Base-by-base conservation (phyloP, 2,797 vertebrate genomes). In the Sebastes hopkinsi region DNA sequence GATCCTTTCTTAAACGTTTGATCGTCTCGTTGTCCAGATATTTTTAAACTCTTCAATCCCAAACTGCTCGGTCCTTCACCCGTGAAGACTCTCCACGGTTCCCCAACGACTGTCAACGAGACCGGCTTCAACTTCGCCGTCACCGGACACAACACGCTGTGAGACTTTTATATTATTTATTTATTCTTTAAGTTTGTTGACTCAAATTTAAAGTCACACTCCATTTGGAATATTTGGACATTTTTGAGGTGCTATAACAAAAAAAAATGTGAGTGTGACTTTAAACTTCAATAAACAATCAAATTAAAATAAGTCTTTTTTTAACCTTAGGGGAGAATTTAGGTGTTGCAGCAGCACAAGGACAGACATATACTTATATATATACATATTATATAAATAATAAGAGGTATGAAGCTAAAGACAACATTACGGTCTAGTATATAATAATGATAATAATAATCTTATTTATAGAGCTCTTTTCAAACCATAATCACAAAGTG, bases 91-190 rank as follows among this genome's bases (percentile, higher is more conserved):
- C 1, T 93, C 4, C 72, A 86, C 62, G 82, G 84, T 8, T 3
- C 0, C 1, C 90, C 93, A 0, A 14, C 73, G 0, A 72, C 83
- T 0, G 22, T 94, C 75, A 88, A 94, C 3, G 64, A 94, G 13
- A 91, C 94, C 0, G 93, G 93, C 16, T 94, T 96, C 79, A 95
- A 95, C 87, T 90, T 96, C 6, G 95, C 94, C 1, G 78, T 94
- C 55, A 94, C 94, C 0, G 94, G 94, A 58, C 92, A 94, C 91
- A 95, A 94, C 83, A 92, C 94, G 1, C 80, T 90, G 94, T 95
- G 74, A 93, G 14, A 1, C n/a, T 11, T 50, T 9, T 52, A 4
- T 36, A 20, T 27, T 13, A 8, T 30, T 3, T 30, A 10, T 20
- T 10, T 8, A 16, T 8, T 58, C 6, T 9, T 58, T 8, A 3